Evolutionary conservation across 2,113 vertebrate genomes (phyloP), one percentile per base, ranked within the genome.

Genomic region (Corythornis vintsioides): DNA sequence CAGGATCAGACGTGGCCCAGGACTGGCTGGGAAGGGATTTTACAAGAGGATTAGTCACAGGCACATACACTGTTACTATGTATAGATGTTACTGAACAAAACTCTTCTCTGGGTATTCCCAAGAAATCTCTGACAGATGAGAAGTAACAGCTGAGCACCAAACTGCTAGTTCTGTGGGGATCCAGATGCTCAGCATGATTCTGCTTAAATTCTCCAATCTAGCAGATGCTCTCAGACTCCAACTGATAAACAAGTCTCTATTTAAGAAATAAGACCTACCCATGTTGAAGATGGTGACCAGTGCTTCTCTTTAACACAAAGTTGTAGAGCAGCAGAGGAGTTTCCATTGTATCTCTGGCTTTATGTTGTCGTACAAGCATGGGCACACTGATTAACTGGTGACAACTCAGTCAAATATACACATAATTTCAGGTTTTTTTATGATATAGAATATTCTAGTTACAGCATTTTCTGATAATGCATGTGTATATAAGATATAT

Each of bases 1-100:
- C 10, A 45, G 9, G 5, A 21, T 64, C 38, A 90, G 26, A 47
- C 2, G 47, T 2, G 2, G 20, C 11, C 14, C 20, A 2, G 0
- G 16, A 29, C 29, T 77, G 10, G 3, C 29, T 1, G 3, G 13
- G 31, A 50, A 28, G 5, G 8, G 7, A 1, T 1, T 76, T 83
- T 45, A 42, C 7, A 50, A 14, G 29, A 71, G 16, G 4, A 4
- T 45, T 70, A 35, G 15, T 57, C 67, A 57, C 18, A 59, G 15
- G 10, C 7, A 55, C 8, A 19, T 15, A 56, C 9, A 21, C 5
- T 1, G 0, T 33, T 80, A 28, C 6, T 67, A 7, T n/a, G 4
- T 31, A 40, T 5, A 47, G 8, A 9, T 19, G 13, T 67, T 86
- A 81, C 61, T 20, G 15, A 77, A 35, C 4, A 42, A 50, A 83